Percentiles rank a stretch among this genome's conserved stretches.
phyloP scores from a whole-genome alignment of 2,888 invertebrate genomes.

The Cistogaster globosa region DNA sequence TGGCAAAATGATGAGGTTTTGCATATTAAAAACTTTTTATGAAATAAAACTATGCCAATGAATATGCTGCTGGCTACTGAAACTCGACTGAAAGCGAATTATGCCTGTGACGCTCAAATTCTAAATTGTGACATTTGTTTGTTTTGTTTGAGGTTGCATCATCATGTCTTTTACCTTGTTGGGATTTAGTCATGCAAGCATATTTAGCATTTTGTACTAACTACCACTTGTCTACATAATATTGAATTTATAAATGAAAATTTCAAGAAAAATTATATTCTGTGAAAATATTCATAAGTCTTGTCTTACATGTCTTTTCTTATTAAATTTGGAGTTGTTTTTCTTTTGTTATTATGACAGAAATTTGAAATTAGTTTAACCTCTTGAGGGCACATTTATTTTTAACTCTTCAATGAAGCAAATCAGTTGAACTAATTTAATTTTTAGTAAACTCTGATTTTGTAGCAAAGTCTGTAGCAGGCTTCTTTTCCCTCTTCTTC shows the following conservation, averaged over 20 bases:
- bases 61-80: not conserved
- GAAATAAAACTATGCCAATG: constrained; percentile 24
- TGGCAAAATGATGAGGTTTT: constrained; percentile 37
- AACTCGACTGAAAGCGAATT: not conserved
- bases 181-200: constrained; percentile 46
- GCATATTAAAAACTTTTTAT: constrained; percentile 60
- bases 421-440: too few species aligned
- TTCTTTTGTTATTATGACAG: constrained; percentile 2
- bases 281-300: constrained; percentile 37
- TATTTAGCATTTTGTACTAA: constrained; percentile 22
- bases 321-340: constrained; percentile 8
- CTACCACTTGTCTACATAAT: not conserved
- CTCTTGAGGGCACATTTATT: not conserved
- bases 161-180: constrained; percentile 17
- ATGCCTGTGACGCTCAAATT: not conserved
- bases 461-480: too few species aligned
- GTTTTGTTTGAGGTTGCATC: constrained; percentile 13
- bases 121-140: constrained; percentile 19
- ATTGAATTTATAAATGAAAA: not conserved
- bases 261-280: constrained; percentile 22
- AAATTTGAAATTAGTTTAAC: constrained; percentile 46
- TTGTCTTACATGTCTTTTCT: constrained; percentile 43
- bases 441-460: too few species aligned
- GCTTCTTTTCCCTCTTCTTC: too few species aligned
- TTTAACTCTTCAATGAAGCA: too few species aligned